phyloP scores from a whole-genome alignment of 2,113 vertebrate genomes.

The Lucifuga dentata region DNA sequence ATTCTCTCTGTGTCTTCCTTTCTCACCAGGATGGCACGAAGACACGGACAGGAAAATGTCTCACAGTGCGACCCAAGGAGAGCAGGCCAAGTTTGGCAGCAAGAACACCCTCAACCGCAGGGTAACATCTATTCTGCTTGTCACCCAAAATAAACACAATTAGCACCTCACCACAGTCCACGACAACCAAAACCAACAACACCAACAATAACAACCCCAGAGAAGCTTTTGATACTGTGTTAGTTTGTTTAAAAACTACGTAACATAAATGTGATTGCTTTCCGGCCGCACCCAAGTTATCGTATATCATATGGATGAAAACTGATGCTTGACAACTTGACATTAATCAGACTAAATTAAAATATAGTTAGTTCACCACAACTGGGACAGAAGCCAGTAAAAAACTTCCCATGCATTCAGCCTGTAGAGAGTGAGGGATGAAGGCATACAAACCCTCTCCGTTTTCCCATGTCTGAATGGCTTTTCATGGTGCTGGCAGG shows the following conservation, averaged over 20 bases:
- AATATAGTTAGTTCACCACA: constrained; percentile 16
- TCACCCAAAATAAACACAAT: neutral
- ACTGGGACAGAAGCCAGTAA: constrained; percentile 14
- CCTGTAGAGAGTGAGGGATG: constrained; percentile 1
- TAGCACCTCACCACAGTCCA: neutral
- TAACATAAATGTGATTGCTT: neutral
- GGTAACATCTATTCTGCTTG: constrained; percentile 77
- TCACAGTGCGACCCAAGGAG: constrained; percentile 89
- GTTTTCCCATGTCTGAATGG: constrained; percentile 14
- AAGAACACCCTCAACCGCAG: constrained; percentile 92
- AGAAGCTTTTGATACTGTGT: neutral
- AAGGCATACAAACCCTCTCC: constrained; percentile 12
- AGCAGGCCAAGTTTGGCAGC: constrained; percentile 92
- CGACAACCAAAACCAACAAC: constrained; percentile 7
- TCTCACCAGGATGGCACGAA: constrained; percentile 86
- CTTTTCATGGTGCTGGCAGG: constrained; percentile 45
- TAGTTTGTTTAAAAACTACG: neutral
- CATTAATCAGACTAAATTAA: constrained; percentile 44
- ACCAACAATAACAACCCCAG: constrained; percentile 5
- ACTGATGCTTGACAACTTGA: constrained; percentile 2
- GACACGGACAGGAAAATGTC: constrained; percentile 91
- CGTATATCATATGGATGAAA: constrained; percentile 15
- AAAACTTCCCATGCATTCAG: neutral
- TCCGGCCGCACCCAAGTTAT: constrained; percentile 16
- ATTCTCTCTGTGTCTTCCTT: constrained; percentile 11